These are phyloP conservation scores for Dicentrarchus labrax DNA, from an alignment of 2,113 vertebrate genomes.

Conservation along the genomic window DNA sequence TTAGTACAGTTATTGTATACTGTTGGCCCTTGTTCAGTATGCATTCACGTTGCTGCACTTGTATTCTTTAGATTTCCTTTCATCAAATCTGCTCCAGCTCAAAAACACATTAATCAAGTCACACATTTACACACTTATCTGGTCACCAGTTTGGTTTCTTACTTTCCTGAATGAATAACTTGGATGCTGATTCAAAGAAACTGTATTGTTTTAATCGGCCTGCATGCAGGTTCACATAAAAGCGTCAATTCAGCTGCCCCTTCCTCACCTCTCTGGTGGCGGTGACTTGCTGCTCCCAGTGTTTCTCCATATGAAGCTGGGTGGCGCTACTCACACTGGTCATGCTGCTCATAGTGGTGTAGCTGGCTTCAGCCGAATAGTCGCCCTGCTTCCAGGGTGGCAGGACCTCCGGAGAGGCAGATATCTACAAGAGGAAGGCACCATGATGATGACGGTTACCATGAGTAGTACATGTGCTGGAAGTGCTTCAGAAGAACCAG, in stretches of 20 bases:
- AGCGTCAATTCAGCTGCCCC: background rate
- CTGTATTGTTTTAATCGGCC: background rate
- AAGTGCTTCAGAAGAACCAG: background rate
- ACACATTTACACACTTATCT: background rate
- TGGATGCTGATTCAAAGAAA: background rate
- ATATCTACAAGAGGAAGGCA: slow-evolving; percentile 34
- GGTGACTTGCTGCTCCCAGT: slow-evolving; percentile 85
- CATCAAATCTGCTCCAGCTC: background rate
- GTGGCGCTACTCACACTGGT: slow-evolving; percentile 79
- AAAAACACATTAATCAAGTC: background rate
- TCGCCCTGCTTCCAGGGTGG: slow-evolving; percentile 96
- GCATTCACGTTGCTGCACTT: background rate
- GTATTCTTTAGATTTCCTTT: background rate
- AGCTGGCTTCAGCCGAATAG: slow-evolving; percentile 86
- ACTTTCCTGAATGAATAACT: background rate
- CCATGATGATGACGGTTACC: background rate
- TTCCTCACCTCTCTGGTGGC: slow-evolving; percentile 81
- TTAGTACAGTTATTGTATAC: background rate
- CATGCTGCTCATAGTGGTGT: slow-evolving; percentile 84
- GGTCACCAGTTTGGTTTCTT: background rate
- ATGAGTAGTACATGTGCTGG: too few relatives aligned
- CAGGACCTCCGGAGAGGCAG: slow-evolving; percentile 85
- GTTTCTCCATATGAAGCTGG: slow-evolving; percentile 88
- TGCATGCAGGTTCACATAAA: background rate
- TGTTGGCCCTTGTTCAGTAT: background rate